Conservation (phyloP, 2,888 invertebrate species). For the Drosophila sordidapex region DNA sequence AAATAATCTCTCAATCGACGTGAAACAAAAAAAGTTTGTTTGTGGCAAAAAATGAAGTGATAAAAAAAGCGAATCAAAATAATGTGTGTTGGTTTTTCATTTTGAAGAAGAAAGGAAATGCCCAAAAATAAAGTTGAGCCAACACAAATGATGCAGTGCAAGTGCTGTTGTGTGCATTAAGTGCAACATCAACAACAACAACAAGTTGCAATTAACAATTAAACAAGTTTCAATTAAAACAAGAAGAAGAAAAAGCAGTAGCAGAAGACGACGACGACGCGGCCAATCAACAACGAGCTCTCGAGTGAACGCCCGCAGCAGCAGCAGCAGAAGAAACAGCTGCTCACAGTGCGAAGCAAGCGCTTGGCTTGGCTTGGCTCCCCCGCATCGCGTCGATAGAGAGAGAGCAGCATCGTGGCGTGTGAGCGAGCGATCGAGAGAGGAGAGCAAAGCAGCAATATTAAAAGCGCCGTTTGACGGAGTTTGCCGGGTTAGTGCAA, state of each 20-base stretch:
- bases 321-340: slow-evolving; percentile 66
- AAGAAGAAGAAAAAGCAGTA: slow-evolving; percentile 34
- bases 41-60: slow-evolving; percentile 33
- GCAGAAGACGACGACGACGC: slow-evolving; percentile 15
- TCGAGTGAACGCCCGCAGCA: slow-evolving; percentile 68
- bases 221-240: slow-evolving; percentile 61
- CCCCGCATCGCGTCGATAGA: slow-evolving; percentile 55
- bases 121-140: slow-evolving; percentile 20
- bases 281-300: slow-evolving; percentile 48
- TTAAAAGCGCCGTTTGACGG: slow-evolving; percentile 59
- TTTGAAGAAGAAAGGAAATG: slow-evolving; percentile 25
- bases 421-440: slow-evolving; percentile 34
- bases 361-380: slow-evolving; percentile 40
- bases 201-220: slow-evolving; percentile 49
- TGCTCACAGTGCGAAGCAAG: slow-evolving; percentile 52
- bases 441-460: slow-evolving; percentile 32
- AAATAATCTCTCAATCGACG: slow-evolving; percentile 40
- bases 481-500: slow-evolving; percentile 71
- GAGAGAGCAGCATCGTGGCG: slow-evolving; percentile 23
- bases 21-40: slow-evolving; percentile 20
- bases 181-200: slow-evolving; percentile 33
- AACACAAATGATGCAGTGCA: slow-evolving; percentile 37
- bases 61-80: slow-evolving; percentile 5
- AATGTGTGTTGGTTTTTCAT: slow-evolving; percentile 26
- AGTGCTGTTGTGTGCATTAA: slow-evolving; percentile 16